Evolutionary conservation across 2,888 invertebrate genomes (phyloP), one percentile per base, ranked within the genome.

Genomic region (Oligia fasciuncula): DNA sequence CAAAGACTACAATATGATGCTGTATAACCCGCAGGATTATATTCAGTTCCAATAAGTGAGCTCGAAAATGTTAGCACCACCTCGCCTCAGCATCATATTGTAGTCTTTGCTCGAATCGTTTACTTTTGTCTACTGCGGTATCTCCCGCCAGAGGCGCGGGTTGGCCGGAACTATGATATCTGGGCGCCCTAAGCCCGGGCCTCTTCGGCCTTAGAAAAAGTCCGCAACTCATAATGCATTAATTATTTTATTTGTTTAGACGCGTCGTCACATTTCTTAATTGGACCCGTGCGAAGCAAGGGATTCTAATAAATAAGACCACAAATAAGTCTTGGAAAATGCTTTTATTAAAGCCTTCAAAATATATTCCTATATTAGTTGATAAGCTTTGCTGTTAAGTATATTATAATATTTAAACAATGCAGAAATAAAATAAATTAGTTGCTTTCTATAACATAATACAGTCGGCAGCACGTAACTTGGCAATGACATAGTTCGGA

Each of bases 361-460:
- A 76, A 71, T 79, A 73, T 14, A 49, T 63, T 67, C 66, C 54
- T 81, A 73, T 46, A 66, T 19, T 68, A 76, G 29, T 60, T 83
- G 68, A 78, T 74, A 63, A 83, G 60, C 71, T 77, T 74, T 77
- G 69, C 57, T 73, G 69, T 74, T 54, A 54, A n/a, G 0, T 57
- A 57, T 57, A 57, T 0, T 40, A 72, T 29, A 43, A 19, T n/a
- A 60, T 40, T 77, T 51, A 51, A 69, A 73, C 14, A 73, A 60
- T 66, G 66, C 46, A 66, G n/a, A 67, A 75, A 72, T 74, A 65
- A 77, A 77, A 81, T 84, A 73, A 81, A 79, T 85, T 80, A 67
- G 51, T 76, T 73, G 65, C 54, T 66, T 70, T 60, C 29, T 71
- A 4, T 60, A 57, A 57, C 4, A 19, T 63, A 68, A 40, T 62